phyloP scores from a whole-genome alignment of 2,888 invertebrate species.

The Marronus borbonicus region DNA sequence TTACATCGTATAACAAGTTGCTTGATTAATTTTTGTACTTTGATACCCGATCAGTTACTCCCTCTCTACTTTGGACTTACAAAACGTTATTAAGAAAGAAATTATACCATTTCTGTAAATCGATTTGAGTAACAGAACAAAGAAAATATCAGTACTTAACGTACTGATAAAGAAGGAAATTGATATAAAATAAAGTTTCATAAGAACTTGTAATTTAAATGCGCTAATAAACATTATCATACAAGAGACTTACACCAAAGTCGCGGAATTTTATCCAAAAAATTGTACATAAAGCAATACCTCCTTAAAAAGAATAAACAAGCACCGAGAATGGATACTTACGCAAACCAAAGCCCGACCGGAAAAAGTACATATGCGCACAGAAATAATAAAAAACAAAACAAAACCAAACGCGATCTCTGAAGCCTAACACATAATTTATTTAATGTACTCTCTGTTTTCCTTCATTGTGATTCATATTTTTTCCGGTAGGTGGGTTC shows the following conservation, averaged over 20 bases:
- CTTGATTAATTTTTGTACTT: too few species aligned
- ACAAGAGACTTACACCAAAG: too few species aligned
- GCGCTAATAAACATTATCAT: too few species aligned
- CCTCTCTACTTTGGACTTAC: background rate
- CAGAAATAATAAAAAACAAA: background rate
- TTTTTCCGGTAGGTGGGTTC: constrained; percentile 4
- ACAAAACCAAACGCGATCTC: background rate
- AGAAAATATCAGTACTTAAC: too few species aligned
- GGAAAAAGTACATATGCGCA: background rate
- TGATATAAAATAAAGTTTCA: background rate
- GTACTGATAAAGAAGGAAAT: too few species aligned
- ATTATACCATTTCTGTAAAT: background rate
- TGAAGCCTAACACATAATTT: constrained; percentile 6
- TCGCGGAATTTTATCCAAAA: too few species aligned
- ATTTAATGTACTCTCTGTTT: background rate
- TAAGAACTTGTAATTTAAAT: background rate
- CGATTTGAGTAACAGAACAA: too few species aligned
- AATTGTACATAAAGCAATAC: too few species aligned
- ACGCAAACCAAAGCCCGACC: background rate
- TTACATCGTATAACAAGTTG: too few species aligned
- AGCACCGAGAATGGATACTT: too few species aligned
- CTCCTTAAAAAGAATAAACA: too few species aligned
- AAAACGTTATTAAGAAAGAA: background rate
- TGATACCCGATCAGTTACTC: background rate
- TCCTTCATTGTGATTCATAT: background rate